Base-by-base conservation (phyloP, 2,797 vertebrate genomes). In the Stomatorhinus walkeri region DNA sequence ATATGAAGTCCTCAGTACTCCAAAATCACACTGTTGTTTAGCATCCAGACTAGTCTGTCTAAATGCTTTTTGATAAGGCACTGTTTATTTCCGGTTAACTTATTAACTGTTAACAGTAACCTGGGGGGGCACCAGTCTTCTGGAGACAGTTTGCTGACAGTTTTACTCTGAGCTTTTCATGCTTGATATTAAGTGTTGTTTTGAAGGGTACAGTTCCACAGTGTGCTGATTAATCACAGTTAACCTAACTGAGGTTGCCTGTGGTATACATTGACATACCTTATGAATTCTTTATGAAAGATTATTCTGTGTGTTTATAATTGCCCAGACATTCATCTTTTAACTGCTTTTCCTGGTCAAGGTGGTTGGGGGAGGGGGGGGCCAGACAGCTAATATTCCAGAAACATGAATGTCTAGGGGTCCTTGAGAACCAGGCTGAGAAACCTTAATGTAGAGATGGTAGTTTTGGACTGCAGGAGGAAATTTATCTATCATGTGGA, bases 281-380 rank as follows among this genome's bases (percentile, higher is more conserved):
- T 81, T 81, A 81, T 81, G 40, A 81, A 81, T 81, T 81, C 19
- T 43, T 43, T 46, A 81, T 81, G 76, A 81, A 81, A 9, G 76
- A 81, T 81, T 79, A 79, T 46, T 9, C 72, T n/a, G 36, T 79
- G 36, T 40, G 16, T 79, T 40, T 40, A 28, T 43, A 36, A 76
- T 76, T 76, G 72, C 6, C 72, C 72, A 79, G 14, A 3, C 16
- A 79, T 79, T 43, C 72, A 43, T 43, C 16, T 46, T 79, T 12
- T 79, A 79, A 43, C 72, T 28, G 19, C 32, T n/a, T 43, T 8
- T 79, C 72, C 10, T 79, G 36, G 36, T 79, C 72, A 79, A 43
- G 72, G 36, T 19, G 16, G 68, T 76, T 36, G 72, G 12, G 10
- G 28, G 68, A 10, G 24, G 24, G 24, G 72, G 72, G 36, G 64